Evolutionary conservation across 2,113 vertebrate genomes (phyloP).

Genomic region (Uropsilus gracilis): DNA sequence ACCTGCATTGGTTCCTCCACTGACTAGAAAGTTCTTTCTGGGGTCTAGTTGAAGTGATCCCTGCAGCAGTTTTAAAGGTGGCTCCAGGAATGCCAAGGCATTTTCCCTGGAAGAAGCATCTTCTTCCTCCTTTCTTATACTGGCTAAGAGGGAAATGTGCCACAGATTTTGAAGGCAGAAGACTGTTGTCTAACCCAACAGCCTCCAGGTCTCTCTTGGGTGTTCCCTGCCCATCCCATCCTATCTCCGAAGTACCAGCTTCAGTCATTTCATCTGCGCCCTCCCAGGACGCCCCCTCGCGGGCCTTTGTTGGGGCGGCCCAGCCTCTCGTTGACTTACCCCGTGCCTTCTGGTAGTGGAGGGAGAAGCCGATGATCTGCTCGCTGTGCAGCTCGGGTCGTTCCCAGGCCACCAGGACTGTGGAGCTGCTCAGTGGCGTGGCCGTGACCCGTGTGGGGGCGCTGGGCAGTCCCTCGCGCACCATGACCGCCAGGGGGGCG

Average conservation of each 20-base stretch:
- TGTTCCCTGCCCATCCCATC: neutral
- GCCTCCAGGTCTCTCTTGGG: neutral
- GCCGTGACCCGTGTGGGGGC: constrained; percentile 91
- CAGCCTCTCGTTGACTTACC: constrained; percentile 83
- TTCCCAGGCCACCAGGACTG: constrained; percentile 94
- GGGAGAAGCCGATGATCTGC: constrained; percentile 97
- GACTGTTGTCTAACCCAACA: too few species aligned
- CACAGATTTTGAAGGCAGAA: neutral
- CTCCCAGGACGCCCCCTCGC: fast-evolving
- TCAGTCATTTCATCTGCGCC: too few species aligned
- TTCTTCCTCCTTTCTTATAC: neutral
- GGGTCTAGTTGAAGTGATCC: neutral
- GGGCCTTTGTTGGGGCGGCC: neutral
- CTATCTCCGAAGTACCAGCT: neutral
- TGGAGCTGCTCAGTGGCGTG: constrained; percentile 92
- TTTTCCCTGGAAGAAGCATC: neutral
- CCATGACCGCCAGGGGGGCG: constrained; percentile 93
- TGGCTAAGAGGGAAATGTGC: neutral
- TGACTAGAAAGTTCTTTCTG: neutral
- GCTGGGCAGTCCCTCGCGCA: constrained; percentile 95
- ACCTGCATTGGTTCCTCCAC: neutral
- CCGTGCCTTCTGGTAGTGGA: constrained; percentile 94
- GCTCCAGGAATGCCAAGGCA: neutral
- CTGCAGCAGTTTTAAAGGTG: neutral
- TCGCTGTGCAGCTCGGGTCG: constrained; percentile 94